Conservation (phyloP, 2,888 invertebrate genomes). For the Drosophila maculinotata region DNA sequence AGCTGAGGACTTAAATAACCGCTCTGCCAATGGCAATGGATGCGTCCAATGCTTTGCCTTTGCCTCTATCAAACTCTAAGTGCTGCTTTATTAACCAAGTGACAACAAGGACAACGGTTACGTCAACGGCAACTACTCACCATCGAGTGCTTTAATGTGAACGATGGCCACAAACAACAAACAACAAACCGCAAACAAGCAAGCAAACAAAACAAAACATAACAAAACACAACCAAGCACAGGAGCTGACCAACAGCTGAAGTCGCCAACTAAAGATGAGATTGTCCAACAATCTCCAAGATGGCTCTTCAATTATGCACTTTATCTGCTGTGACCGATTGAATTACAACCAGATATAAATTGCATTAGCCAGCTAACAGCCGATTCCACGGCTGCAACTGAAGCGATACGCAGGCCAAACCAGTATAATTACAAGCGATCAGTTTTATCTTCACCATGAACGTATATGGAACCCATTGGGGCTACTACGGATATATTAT, state of each 20-base stretch:
- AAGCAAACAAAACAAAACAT: constrained; percentile 19
- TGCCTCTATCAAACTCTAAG: constrained; percentile 58
- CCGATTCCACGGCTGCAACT: constrained; percentile 37
- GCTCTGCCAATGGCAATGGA: constrained; percentile 36
- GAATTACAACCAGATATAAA: constrained; percentile 49
- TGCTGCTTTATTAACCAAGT: constrained; percentile 73
- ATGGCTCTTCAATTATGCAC: constrained; percentile 60
- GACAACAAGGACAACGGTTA: constrained; percentile 34
- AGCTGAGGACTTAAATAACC: constrained; percentile 58
- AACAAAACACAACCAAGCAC: constrained; percentile 19
- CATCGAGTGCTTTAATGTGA: constrained; percentile 40
- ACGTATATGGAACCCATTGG: neutral
- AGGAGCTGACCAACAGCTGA: constrained; percentile 1
- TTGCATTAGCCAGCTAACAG: constrained; percentile 49
- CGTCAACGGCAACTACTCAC: constrained; percentile 18
- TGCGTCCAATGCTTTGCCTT: constrained; percentile 29
- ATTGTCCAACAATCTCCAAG: constrained; percentile 7
- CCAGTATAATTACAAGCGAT: constrained; percentile 32
- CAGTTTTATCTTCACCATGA: constrained; percentile 41
- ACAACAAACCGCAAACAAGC: constrained; percentile 42
- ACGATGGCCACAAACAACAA: constrained; percentile 45
- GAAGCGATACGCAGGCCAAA: constrained; percentile 17
- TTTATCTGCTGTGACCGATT: constrained; percentile 47
- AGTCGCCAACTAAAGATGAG: constrained; percentile 2
- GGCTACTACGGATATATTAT: neutral